A percentile compares a stretch with the other conserved stretches of the same genome.
phyloP scores from a whole-genome alignment of 2,113 vertebrate species.

The Sterrhoptilus dennistouni region DNA sequence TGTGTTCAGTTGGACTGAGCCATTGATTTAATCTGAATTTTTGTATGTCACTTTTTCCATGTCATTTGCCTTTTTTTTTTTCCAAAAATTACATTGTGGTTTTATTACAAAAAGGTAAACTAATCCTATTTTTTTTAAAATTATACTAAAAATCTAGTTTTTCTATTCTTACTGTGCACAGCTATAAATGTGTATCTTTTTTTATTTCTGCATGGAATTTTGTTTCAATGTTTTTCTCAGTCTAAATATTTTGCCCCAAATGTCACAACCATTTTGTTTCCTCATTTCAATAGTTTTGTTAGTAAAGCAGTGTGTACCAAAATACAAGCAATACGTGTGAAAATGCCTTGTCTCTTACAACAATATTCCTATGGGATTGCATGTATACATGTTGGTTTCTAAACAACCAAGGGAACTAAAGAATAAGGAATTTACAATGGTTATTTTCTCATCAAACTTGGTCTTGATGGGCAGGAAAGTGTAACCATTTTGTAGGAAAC shows the following conservation, averaged over 20 bases:
- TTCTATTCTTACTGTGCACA: neutral
- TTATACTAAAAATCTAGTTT: neutral
- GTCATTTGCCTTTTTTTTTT: neutral
- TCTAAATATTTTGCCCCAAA: constrained; percentile 2
- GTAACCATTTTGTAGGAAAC: neutral
- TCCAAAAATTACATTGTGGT: neutral
- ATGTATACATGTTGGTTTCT: neutral
- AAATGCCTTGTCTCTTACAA: neutral
- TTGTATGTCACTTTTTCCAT: neutral
- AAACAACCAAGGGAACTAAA: neutral
- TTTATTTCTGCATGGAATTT: neutral
- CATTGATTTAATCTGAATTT: neutral
- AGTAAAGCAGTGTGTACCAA: neutral
- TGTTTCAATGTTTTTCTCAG: neutral
- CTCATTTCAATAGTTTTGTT: neutral
- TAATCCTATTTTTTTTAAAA: neutral
- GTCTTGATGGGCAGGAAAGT: neutral
- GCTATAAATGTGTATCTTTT: neutral
- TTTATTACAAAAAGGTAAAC: neutral
- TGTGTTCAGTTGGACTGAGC: neutral
- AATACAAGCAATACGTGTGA: neutral
- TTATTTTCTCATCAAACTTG: neutral
- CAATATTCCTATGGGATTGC: neutral
- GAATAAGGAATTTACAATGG: neutral
- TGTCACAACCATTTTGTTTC: neutral